Conservation (phyloP, 1,140 invertebrate genomes). For the Myzus persicae region DNA sequence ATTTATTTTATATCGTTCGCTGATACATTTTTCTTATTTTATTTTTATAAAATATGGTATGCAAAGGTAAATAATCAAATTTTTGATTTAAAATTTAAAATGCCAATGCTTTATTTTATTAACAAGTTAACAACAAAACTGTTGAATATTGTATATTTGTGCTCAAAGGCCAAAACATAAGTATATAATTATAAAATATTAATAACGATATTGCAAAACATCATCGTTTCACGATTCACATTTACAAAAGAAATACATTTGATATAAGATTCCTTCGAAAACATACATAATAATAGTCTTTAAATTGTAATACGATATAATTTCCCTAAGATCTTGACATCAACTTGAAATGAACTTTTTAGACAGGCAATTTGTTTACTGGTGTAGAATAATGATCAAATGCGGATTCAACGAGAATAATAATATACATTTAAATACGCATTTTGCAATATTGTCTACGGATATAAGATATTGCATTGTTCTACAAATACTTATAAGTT, state of each 20-base stretch:
- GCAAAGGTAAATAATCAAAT: neutral
- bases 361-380: neutral
- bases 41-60: neutral
- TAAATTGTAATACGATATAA: neutral
- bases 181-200: neutral
- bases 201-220: neutral
- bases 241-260: neutral
- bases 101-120: neutral
- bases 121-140: neutral
- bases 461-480: neutral
- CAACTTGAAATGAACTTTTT: neutral
- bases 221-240: neutral
- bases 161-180: neutral
- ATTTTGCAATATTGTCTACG: neutral
- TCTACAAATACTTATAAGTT: neutral
- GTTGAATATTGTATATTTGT: neutral
- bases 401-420: constrained; percentile 14
- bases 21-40: neutral
- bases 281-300: constrained; percentile 5
- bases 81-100: neutral
- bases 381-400: constrained; percentile 36
- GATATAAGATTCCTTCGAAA: neutral
- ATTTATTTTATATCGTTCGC: neutral
- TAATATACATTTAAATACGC: neutral
- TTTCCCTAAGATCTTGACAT: neutral